phyloP scores from a whole-genome alignment of 1,140 invertebrate species.

The Cryptotermes secundus region DNA sequence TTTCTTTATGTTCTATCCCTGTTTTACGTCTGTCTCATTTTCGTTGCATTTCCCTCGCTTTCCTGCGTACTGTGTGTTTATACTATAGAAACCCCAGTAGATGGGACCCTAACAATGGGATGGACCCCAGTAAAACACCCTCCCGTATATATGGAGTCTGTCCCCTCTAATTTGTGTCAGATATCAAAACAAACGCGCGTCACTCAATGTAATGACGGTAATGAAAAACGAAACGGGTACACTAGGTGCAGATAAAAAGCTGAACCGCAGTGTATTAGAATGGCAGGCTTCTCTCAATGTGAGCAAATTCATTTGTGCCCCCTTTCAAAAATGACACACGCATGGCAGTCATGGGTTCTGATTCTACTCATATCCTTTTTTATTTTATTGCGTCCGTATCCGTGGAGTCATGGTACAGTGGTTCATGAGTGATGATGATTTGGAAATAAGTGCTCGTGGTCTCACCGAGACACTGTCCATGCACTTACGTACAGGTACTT shows the following conservation, averaged over 20 bases:
- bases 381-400: too few relatives aligned
- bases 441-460: too few relatives aligned
- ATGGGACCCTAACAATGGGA: not conserved
- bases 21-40: not conserved
- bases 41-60: not conserved
- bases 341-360: too few relatives aligned
- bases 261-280: not conserved
- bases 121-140: not conserved
- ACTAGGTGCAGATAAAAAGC: not conserved
- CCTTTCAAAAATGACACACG: too few relatives aligned
- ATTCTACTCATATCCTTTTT: too few relatives aligned
- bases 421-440: too few relatives aligned
- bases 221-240: not conserved
- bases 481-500: too few relatives aligned
- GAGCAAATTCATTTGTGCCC: too few relatives aligned
- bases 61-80: not conserved
- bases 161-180: constrained; percentile 18
- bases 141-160: not conserved
- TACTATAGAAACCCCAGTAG: not conserved
- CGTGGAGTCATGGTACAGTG: too few relatives aligned
- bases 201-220: not conserved
- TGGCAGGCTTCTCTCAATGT: too few relatives aligned
- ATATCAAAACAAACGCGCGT: constrained; percentile 13
- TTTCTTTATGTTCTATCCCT: not conserved
- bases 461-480: too few relatives aligned